Evolutionary conservation across 2,113 vertebrate genomes (phyloP), one percentile per base, ranked within the genome.

Genomic region (Paraplagusia blochii): DNA sequence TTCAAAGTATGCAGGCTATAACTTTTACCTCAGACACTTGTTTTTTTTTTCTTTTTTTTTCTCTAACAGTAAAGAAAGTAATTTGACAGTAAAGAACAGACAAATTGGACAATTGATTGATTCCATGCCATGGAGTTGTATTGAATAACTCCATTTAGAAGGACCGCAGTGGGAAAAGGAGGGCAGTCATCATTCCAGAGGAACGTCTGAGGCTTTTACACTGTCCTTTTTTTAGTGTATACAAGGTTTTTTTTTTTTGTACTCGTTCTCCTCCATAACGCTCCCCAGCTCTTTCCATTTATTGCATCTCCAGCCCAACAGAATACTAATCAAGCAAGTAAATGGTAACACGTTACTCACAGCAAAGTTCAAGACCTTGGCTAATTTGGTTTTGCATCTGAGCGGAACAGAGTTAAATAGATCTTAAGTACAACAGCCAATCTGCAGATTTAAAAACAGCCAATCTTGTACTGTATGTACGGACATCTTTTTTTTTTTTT

Each of bases 241-340:
- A 63, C 36, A 14, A 16, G 10, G 33, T 46, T 9, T 17, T 44
- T 14, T 56, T 40, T 33, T 47, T 14, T 14, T 52, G 44, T 36
- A 10, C 54, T 61, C 40, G 9, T 51, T 35, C 47, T 9, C 33
- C 16, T 38, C 19, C 19, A 57, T 64, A 63, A 64, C 51, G 33
- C 58, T 51, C 15, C 18, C 15, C 22, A 29, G 15, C 66, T 59
- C 38, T 48, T 34, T 62, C 56, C 16, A 69, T 78, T 81, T 78
- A 80, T 44, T 8, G 56, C 55, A 11, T 67, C 70, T 47, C 36
- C 60, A 36, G 75, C 59, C 65, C 36, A 69, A 44, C 69, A 7
- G 72, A 80, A 85, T 83, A 69, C 72, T 85, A 84, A 83, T 84
- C 53, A 53, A 84, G 82, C 82, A 78, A 77, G 77, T 82, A 85